Base-by-base conservation (phyloP, 1,140 invertebrate genomes). In the Copidosoma floridanum region DNA sequence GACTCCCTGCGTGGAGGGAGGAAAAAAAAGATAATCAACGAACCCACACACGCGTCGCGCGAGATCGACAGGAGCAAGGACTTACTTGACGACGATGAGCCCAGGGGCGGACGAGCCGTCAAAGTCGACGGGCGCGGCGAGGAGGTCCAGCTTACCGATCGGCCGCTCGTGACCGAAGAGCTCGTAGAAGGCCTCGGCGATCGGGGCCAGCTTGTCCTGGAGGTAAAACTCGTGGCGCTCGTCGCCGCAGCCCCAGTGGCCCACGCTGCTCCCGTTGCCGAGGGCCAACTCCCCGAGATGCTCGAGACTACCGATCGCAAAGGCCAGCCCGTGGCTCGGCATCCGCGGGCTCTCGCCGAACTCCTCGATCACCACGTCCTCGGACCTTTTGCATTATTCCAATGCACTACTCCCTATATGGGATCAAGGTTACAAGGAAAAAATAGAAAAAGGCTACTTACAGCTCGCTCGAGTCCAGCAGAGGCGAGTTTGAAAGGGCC, bases 91-190 rank as follows among this genome's bases (percentile, higher is more conserved):
- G 10, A 74, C 74, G 26, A 83, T 79, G 24, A 85, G 70, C 44
- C 83, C 83, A 57, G 78, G 82, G 40, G 75, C 75, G 44, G 80
- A 79, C 8, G 76, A 67, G 62, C 77, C 74, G 23, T 69, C 66
- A 29, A 82, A 80, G 59, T 85, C 85, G 57, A 86, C 82, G 3
- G 87, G 87, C 37, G 90, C 71, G 12, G 85, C 85, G 5, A 89
- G 78, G 56, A 89, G 68, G 71, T 91, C 88, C n/a, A 84, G 65
- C 67, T 85, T 84, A 4, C 81, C 72, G 23, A 85, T 71, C 4
- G 86, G 83, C 1, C 26, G n/a, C 0, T 7, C 69, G 85, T 88
- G 21, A 72, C 65, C 26, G 77, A 90, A 86, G 65, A 85, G 83
- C 1, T 85, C 75, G 41, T 84, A 82, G 66, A 83, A 83, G 61